Base-by-base conservation (phyloP, 2,888 invertebrate genomes). In the Selenia dentaria region DNA sequence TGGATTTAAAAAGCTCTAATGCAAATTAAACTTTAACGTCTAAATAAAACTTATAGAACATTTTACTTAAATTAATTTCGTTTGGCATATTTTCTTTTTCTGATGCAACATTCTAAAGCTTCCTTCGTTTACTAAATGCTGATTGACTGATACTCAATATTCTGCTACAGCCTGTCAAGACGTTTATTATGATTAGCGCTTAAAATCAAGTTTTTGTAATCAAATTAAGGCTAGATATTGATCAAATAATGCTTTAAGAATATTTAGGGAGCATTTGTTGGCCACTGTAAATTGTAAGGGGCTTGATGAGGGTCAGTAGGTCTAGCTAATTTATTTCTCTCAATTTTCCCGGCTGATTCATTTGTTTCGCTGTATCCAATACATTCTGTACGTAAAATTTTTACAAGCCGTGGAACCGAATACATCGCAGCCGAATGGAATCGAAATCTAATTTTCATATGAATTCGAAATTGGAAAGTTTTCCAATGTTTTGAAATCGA, bases 231-330 rank as follows among this genome's bases (percentile, higher is more conserved):
- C 54, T 37, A 53, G 40, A 33, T 52, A 46, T 54, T 63, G 59
- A 65, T 64, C 57, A 63, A 63, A 66, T 59, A 64, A 63, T 62
- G 58, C 56, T 65, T 55, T 22, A 6, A 22, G 8, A 22, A 22
- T 22, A 8, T 22, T 67, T 51, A 62, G 43, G 61, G 44, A 51
- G 54, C 53, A 62, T 70, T 70, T 62, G 68, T 69, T 70, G 64
- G 64, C 67, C 62, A 69, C 72, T 77, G 62, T 68, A 48, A 41
- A 48, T 42, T 29, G 41, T 28, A 18, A 42, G 51, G 57, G 63
- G 52, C 61, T 67, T 74, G 70, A 74, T 65, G 61, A 71, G 74
- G 73, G 74, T 72, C 67, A 62, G 51, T 34, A 54, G 58, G 61
- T 68, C 70, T 58, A 59, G 61, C 64, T 67, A 61, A 71, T 70